A percentile compares a stretch with the other conserved stretches of the same genome.
These are phyloP conservation scores for Streptopelia turtur DNA, from an alignment of 2,797 vertebrate genomes.

Conservation along the genomic window DNA sequence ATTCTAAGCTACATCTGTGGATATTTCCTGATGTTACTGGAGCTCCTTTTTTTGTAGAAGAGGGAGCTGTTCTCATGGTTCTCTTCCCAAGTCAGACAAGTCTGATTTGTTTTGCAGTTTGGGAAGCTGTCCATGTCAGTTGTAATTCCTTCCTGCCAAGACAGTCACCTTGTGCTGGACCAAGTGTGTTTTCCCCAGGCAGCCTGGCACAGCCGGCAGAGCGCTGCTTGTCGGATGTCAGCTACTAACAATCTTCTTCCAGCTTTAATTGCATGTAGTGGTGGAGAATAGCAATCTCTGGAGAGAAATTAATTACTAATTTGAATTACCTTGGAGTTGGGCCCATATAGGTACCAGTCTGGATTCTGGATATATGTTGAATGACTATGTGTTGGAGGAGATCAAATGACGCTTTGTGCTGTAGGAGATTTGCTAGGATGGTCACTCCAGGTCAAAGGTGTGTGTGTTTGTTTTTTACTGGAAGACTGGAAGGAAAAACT, in stretches of 20 bases:
- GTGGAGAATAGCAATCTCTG: neutral
- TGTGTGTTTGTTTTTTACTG: too few species aligned
- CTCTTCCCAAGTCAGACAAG: neutral
- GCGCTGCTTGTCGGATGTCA: neutral
- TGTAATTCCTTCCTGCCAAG: neutral
- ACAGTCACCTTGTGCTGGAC: neutral
- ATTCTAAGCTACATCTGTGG: neutral
- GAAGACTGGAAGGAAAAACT: neutral
- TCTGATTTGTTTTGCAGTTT: neutral
- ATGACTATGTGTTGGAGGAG: accelerated
- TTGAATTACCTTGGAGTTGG: neutral
- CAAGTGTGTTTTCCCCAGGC: neutral
- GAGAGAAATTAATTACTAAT: neutral
- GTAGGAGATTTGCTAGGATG: neutral
- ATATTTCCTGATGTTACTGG: neutral
- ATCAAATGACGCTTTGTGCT: neutral
- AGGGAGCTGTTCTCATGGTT: neutral
- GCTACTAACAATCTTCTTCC: neutral
- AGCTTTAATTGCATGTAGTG: neutral
- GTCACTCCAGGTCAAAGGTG: neutral
- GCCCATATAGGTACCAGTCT: neutral
- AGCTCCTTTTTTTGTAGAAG: neutral
- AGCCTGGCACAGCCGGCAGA: neutral
- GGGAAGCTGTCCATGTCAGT: neutral
- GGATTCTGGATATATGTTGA: neutral